Conservation (phyloP, 2,888 invertebrate genomes). For the Ommatoiulus sabulosus region DNA sequence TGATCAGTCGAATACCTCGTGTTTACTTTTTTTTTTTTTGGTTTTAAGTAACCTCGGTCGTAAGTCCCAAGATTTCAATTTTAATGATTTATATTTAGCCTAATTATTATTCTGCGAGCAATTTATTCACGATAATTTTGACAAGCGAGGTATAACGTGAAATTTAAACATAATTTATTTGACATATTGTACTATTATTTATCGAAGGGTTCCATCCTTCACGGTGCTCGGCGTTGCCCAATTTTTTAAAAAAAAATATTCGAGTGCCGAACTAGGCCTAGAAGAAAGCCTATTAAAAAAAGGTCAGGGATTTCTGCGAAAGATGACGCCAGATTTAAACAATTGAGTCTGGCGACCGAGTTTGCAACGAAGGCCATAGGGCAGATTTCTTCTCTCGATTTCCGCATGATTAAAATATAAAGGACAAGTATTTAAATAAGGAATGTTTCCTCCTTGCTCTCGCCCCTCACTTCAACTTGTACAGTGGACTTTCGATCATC, state of each 20-base stretch:
- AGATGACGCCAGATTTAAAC: slow-evolving; percentile 38
- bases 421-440: not conserved
- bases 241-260: not conserved
- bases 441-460: slow-evolving; percentile 1
- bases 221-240: not conserved
- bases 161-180: slow-evolving; percentile 32
- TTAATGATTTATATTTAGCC: not conserved
- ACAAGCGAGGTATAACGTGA: slow-evolving; percentile 29
- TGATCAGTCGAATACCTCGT: not conserved
- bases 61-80: not conserved
- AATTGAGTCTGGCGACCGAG: slow-evolving; percentile 30
- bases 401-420: slow-evolving; percentile 45
- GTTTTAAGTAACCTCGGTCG: not conserved
- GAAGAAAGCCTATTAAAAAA: slow-evolving; percentile 20
- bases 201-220: slow-evolving; percentile 39
- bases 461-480: not conserved
- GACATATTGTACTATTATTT: slow-evolving; percentile 45
- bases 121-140: slow-evolving; percentile 22
- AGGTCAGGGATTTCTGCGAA: slow-evolving; percentile 41
- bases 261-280: not conserved
- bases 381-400: not conserved
- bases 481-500: too few relatives aligned
- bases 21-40: not conserved
- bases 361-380: not conserved
- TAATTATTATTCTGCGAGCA: not conserved